Base-by-base conservation (phyloP, 2,113 vertebrate species). In the Apteryx owenii region DNA sequence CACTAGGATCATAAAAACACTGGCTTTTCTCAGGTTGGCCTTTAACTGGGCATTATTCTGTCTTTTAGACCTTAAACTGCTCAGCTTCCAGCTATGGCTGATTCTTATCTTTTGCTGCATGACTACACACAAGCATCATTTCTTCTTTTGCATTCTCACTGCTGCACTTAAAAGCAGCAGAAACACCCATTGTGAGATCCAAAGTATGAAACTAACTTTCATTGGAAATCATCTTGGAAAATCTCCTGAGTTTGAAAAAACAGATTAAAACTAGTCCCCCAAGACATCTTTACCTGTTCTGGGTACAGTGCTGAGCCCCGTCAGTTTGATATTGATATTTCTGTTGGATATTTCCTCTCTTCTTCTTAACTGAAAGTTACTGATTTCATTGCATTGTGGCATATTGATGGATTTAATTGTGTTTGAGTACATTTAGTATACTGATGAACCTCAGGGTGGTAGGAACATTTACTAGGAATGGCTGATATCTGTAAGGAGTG, bases 31-130 rank as follows among this genome's bases (percentile, higher is more conserved):
- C 60, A 61, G 20, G 26, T 26, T 54, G 22, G 36, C 31, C 64
- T 66, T 58, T 58, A 28, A 31, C 31, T 58, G 56, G 42, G 42
- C 42, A 22, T 22, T 46, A 33, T 8, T 33, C 65, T 68, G 65
- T 46, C 42, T 31, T 68, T 68, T 33, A 46, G 65, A 42, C 29
- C 12, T 46, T 46, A 46, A 68, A 29, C 65, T 68, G 42, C 65
- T 46, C 65, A 46, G 42, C 42, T 44, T 46, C 31, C 42, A 68
- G 42, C 42, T 68, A 46, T 46, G 42, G 51, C 66, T 60, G 85
- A 76, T 76, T 13, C 66, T 76, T 85, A 88, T 60, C 56, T 92
- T 82, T 72, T 56, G 66, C 62, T 92, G 62, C 58, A 31, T 93
- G 91, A 76, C 89, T 76, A 85, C 61, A 29, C 31, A 65, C 20